phyloP scores from a whole-genome alignment of 2,888 invertebrate genomes.

The Nebria salina region DNA sequence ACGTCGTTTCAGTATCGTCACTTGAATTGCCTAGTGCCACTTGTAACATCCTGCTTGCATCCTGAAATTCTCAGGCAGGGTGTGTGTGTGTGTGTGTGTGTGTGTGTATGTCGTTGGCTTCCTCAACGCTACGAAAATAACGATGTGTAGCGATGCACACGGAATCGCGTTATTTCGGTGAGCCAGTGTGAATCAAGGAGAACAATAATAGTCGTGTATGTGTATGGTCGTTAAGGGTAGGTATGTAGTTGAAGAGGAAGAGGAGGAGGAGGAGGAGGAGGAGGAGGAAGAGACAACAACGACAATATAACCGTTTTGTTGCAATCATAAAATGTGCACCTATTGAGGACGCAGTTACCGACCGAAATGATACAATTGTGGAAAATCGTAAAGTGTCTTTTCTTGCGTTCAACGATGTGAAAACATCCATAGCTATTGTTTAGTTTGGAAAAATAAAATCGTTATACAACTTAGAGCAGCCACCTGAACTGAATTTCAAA shows the following conservation, averaged over 20 bases:
- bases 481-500: too few species aligned
- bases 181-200: constrained; percentile 52
- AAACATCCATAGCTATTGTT: constrained; percentile 12
- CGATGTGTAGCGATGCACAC: constrained; percentile 50
- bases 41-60: constrained; percentile 9
- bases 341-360: constrained; percentile 46
- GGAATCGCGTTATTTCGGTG: constrained; percentile 51
- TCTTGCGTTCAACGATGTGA: constrained; percentile 11
- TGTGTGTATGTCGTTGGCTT: not conserved
- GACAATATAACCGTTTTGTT: constrained; percentile 17
- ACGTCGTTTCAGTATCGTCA: constrained; percentile 5
- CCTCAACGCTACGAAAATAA: constrained; percentile 2
- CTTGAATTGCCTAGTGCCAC: constrained; percentile 15
- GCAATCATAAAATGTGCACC: constrained; percentile 49
- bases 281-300: not conserved
- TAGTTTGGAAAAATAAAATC: not conserved
- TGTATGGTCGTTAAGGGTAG: constrained; percentile 35
- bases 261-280: not conserved
- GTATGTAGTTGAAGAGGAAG: too few species aligned
- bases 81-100: not conserved
- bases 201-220: constrained; percentile 49
- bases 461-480: not conserved
- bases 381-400: constrained; percentile 33
- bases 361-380: constrained; percentile 38
- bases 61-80: not conserved